Percentiles rank a stretch among this genome's conserved stretches.
Evolutionary conservation across 2,113 vertebrate genomes (phyloP).

Genomic region (Gnathonemus longibarbis): DNA sequence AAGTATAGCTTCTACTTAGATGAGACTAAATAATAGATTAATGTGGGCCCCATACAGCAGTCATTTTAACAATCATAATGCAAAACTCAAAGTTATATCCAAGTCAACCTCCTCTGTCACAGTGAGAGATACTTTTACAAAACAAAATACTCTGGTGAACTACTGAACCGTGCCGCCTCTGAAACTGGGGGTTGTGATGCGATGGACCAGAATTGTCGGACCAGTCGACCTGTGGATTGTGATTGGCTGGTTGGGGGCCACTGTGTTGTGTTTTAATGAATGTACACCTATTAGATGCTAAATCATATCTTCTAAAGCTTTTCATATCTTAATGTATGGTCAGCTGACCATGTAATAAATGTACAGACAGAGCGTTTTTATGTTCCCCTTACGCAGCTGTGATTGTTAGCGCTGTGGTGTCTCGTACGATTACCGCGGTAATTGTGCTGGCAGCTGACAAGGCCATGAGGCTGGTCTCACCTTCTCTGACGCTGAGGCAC

Average conservation of each 20-base stretch:
- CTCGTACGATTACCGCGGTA: not conserved
- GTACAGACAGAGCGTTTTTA: not conserved
- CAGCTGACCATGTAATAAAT: not conserved
- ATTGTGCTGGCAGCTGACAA: not conserved
- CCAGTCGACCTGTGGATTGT: not conserved
- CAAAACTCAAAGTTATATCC: not conserved
- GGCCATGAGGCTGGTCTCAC: slow-evolving; percentile 39
- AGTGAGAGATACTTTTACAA: not conserved
- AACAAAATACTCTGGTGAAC: not conserved
- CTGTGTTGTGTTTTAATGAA: not conserved
- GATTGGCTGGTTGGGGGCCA: not conserved
- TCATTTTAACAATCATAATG: not conserved
- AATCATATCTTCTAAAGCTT: not conserved
- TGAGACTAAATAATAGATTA: not conserved
- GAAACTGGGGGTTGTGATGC: not conserved
- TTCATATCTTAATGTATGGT: not conserved
- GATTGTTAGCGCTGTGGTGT: not conserved
- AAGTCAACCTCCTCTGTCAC: not conserved
- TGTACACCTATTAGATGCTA: not conserved
- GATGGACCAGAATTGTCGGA: not conserved
- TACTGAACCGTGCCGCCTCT: not conserved
- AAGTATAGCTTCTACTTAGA: not conserved
- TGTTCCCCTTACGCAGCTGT: not conserved
- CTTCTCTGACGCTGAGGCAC: slow-evolving; percentile 62
- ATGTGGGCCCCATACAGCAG: not conserved